A percentile compares a stretch with the other conserved stretches of the same genome.
phyloP scores from a whole-genome alignment of 2,113 vertebrate species.

The Pseudopipra pipra region DNA sequence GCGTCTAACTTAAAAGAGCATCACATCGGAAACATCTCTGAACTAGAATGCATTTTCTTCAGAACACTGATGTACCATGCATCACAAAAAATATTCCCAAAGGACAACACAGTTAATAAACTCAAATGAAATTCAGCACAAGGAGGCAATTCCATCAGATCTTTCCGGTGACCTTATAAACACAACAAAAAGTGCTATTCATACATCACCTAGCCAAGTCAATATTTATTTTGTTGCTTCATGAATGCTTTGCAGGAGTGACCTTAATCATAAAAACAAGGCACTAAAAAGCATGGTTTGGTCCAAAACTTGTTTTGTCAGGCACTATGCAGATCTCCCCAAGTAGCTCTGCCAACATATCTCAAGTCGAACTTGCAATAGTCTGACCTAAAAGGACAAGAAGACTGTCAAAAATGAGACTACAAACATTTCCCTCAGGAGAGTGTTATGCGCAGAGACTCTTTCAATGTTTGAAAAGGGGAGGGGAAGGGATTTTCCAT shows the following conservation, averaged over 20 bases:
- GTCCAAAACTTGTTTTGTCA: slow-evolving; percentile 42
- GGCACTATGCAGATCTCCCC: neutral
- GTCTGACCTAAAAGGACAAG: slow-evolving; percentile 52
- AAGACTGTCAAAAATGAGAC: slow-evolving; percentile 53
- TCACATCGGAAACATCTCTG: neutral
- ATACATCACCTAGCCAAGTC: slow-evolving; percentile 16
- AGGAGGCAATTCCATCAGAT: neutral
- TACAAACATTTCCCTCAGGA: slow-evolving; percentile 46
- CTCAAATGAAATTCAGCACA: slow-evolving; percentile 16
- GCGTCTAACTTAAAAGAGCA: neutral
- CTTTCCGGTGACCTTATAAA: slow-evolving; percentile 27
- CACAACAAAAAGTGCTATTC: slow-evolving; percentile 15
- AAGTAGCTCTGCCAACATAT: neutral
- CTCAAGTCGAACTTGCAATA: slow-evolving; percentile 39
- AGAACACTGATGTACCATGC: neutral
- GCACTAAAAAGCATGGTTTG: neutral
- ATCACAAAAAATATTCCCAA: neutral
- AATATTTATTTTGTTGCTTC: slow-evolving; percentile 50
- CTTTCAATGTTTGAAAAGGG: slow-evolving; percentile 41
- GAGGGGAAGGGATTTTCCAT: slow-evolving; percentile 58
- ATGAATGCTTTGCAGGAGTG: neutral
- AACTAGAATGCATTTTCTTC: neutral
- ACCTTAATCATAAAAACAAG: slow-evolving; percentile 28
- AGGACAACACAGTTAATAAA: neutral
- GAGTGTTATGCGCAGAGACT: neutral